phyloP scores from a whole-genome alignment of 2,888 invertebrate genomes.

The Tanytarsus gracilentus region DNA sequence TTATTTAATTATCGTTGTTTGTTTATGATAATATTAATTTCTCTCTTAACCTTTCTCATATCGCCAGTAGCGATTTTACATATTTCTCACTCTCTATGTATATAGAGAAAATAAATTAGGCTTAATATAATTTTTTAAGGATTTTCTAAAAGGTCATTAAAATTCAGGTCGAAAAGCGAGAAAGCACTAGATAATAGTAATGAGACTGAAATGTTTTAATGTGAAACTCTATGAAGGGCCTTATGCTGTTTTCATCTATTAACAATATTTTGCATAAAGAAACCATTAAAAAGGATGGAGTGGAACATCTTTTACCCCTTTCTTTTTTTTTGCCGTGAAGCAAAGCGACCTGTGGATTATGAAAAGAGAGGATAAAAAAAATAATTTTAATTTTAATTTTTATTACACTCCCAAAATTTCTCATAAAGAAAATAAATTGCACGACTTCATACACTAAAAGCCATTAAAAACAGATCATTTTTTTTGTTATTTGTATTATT shows the following conservation, averaged over 20 bases:
- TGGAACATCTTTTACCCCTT: constrained; percentile 6
- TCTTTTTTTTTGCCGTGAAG: not conserved
- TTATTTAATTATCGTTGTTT: too few species aligned
- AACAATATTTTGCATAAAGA: constrained; percentile 19
- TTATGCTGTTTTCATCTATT: constrained; percentile 5
- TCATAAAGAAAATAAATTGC: constrained; percentile 18
- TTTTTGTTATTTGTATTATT: too few species aligned
- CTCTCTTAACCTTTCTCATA: too few species aligned
- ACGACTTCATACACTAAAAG: not conserved
- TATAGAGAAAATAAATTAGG: too few species aligned
- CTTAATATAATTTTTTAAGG: too few species aligned
- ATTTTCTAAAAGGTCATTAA: constrained; percentile 1
- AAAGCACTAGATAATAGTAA: constrained; percentile 3
- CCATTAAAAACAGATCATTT: constrained; percentile 21
- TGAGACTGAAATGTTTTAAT: constrained; percentile 7
- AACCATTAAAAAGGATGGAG: not conserved
- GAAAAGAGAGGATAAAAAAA: constrained; percentile 1
- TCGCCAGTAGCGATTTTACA: too few species aligned
- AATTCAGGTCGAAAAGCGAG: constrained; percentile 14
- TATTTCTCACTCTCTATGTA: too few species aligned
- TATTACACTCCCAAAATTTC: constrained; percentile 8
- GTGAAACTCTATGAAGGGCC: too few species aligned
- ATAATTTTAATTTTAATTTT: constrained; percentile 1
- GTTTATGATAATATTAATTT: too few species aligned
- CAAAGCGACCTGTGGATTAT: constrained; percentile 20